Conservation (phyloP, 2,797 vertebrate species). For the Eulemur rubriventer region DNA sequence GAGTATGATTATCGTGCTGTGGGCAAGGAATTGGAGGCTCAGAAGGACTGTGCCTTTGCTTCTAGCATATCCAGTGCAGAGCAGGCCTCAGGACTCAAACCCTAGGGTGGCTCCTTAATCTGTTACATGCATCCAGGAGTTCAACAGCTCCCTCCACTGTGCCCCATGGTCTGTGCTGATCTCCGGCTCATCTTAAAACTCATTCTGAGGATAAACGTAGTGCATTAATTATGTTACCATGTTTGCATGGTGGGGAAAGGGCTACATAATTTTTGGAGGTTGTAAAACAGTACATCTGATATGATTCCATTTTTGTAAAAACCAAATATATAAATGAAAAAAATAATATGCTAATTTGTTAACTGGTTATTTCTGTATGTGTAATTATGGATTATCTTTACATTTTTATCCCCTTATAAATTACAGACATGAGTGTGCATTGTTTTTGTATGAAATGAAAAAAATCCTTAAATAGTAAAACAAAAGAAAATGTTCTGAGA, state of each 20-base stretch:
- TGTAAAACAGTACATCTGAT: background rate
- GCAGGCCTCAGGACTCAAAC: background rate
- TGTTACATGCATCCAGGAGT: background rate
- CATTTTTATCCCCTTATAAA: background rate
- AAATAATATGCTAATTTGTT: background rate
- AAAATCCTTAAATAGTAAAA: background rate
- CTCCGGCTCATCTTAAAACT: background rate
- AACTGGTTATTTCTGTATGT: background rate
- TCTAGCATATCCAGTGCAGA: background rate
- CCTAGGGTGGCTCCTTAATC: background rate
- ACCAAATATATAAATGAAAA: background rate
- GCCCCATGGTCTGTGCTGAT: background rate
- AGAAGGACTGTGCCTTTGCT: background rate
- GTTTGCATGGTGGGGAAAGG: background rate
- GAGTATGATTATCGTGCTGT: background rate
- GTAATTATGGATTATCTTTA: background rate
- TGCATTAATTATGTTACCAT: background rate
- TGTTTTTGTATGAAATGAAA: background rate
- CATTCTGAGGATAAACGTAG: background rate
- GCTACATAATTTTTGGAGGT: background rate
- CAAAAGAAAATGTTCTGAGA: background rate
- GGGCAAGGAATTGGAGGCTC: background rate
- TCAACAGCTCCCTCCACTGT: background rate
- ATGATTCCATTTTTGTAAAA: conserved; percentile 25
- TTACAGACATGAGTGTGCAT: background rate